These are phyloP conservation scores for Adrianichthys oophorus DNA, from an alignment of 2,797 vertebrate genomes.

Conservation along the genomic window DNA sequence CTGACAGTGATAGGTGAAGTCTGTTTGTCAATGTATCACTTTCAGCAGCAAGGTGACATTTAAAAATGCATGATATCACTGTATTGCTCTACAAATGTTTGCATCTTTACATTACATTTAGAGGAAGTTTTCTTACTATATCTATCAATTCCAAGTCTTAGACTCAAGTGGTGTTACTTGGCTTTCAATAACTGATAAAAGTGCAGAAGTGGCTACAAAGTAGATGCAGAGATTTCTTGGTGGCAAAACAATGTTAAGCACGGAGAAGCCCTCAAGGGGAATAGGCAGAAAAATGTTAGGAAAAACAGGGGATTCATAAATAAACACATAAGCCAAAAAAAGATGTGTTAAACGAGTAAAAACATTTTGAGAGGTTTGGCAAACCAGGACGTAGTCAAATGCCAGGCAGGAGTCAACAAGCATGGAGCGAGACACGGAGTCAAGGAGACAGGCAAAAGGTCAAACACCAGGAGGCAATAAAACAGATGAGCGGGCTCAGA, in stretches of 20 bases:
- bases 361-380: too few relatives aligned
- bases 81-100: constrained; percentile 61
- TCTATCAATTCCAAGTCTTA: constrained; percentile 9
- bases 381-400: too few relatives aligned
- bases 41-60: constrained; percentile 77
- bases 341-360: too few relatives aligned
- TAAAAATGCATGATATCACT: constrained; percentile 66
- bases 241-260: neutral
- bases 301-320: too few relatives aligned
- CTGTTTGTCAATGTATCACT: constrained; percentile 67
- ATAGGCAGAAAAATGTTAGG: too few relatives aligned
- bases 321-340: too few relatives aligned
- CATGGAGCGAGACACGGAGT: too few relatives aligned
- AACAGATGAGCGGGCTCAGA: too few relatives aligned
- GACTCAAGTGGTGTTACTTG: constrained; percentile 28
- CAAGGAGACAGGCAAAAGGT: too few relatives aligned
- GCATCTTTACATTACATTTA: constrained; percentile 54
- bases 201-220: constrained; percentile 6
- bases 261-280: neutral
- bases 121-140: constrained; percentile 28
- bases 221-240: constrained; percentile 1
- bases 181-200: constrained; percentile 33
- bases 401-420: too few relatives aligned
- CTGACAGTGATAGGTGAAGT: constrained; percentile 75
- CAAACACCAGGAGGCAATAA: too few relatives aligned